These are phyloP conservation scores for Rafetus swinhoei DNA, from an alignment of 2,113 vertebrate species.

Conservation along the genomic window DNA sequence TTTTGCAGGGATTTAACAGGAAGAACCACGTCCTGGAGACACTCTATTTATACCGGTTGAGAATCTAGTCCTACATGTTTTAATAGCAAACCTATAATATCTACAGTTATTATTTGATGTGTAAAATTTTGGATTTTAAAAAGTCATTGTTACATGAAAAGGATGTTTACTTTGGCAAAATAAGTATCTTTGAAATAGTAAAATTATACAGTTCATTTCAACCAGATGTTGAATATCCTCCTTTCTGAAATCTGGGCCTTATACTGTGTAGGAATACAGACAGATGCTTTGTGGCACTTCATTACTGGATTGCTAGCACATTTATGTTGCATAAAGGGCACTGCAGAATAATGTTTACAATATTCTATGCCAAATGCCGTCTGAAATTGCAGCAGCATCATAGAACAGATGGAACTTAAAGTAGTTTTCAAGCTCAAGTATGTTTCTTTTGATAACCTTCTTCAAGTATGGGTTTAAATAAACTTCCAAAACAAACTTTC, in stretches of 20 bases:
- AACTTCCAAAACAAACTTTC: conserved; percentile 59
- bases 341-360: not conserved
- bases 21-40: not conserved
- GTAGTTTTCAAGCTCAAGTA: not conserved
- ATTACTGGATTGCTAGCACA: not conserved
- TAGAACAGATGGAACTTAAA: conserved; percentile 66
- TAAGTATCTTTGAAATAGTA: conserved; percentile 26
- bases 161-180: conserved; percentile 60
- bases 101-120: not conserved
- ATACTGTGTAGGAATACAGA: not conserved
- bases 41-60: conserved; percentile 2
- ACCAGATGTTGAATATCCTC: conserved; percentile 39
- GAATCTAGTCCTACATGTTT: not conserved
- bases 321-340: not conserved
- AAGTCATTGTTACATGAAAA: conserved; percentile 31
- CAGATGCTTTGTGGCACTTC: conserved; percentile 48
- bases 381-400: conserved; percentile 30
- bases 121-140: conserved; percentile 21
- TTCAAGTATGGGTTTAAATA: conserved; percentile 28
- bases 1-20: not conserved
- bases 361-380: not conserved
- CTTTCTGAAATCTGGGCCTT: not conserved
- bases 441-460: conserved; percentile 34
- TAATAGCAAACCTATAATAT: not conserved
- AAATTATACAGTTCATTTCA: conserved; percentile 60